Percentiles rank a stretch among this genome's conserved stretches.
Conservation (phyloP, 2,113 vertebrate genomes). For the Caranx melampygus region DNA sequence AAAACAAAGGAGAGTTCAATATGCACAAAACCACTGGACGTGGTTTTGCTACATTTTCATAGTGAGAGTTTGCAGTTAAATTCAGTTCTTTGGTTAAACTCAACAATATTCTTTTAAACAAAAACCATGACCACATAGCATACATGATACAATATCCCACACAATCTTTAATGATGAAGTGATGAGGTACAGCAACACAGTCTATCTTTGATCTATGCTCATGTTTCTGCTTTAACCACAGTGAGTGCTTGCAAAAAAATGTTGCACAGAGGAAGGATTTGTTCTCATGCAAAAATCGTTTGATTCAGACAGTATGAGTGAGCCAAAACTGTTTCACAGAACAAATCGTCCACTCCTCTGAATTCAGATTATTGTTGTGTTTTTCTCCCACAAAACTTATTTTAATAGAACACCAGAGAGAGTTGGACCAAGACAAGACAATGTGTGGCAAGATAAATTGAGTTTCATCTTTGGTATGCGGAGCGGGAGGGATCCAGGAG, state of each 20-base stretch:
- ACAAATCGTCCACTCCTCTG: conserved; percentile 4
- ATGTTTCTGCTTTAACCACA: conserved; percentile 7
- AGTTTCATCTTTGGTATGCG: conserved; percentile 62
- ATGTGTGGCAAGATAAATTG: conserved; percentile 51
- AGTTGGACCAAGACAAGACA: conserved; percentile 34
- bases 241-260: conserved; percentile 23
- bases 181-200: not conserved
- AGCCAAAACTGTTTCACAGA: conserved; percentile 26
- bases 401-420: conserved; percentile 51
- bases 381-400: conserved; percentile 35
- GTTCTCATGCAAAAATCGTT: conserved; percentile 21
- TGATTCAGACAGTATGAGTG: not conserved
- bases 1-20: conserved; percentile 16
- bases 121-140: not conserved
- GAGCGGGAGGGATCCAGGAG: conserved; percentile 30
- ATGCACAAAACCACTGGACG: not conserved
- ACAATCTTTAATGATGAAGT: not conserved
- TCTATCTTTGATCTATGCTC: not conserved
- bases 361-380: conserved; percentile 21
- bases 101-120: not conserved
- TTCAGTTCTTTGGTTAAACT: not conserved
- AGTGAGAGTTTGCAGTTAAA: not conserved
- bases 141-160: not conserved
- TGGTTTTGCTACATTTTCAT: not conserved
- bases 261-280: not conserved